Base-by-base conservation (phyloP, 2,888 invertebrate species). In the Rotaria magnacalcarata region DNA sequence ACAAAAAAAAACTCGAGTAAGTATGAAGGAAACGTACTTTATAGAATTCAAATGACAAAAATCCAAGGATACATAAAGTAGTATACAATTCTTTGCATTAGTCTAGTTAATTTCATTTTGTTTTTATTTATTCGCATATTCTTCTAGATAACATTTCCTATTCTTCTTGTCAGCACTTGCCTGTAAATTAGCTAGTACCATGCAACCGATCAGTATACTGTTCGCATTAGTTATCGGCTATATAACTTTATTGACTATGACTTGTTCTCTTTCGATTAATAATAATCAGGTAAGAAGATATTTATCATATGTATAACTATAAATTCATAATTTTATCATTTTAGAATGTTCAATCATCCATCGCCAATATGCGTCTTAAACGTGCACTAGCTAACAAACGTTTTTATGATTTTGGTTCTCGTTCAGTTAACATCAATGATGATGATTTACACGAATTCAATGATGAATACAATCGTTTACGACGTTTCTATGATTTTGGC, bases 401-500 rank as follows among this genome's bases (percentile, higher is more conserved):
- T 19, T 67, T 67, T 34, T 67, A 67, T 34, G 67, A 67, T 67
- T 67, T 67, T 67, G 67, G 67, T 19, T 27, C 67, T 67, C 67
- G 67, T 6, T 67, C 67, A 34, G 7, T 67, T 67, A 11, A 67
- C 21, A 21, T 6, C 21, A 54, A 54, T 67, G 11, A 67, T 41
- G 67, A 67, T 67, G 67, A 67, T 34, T 27, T 67, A 34, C 34
- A 67, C 34, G 27, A 67, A 16, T 4, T 67, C 67, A 67, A 67
- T 34, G 67, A 67, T 41, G 34, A 27, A 34, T 34, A 34, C 19
- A 41, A 67, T 67, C 67, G 67, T 19, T 34, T 67, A 16, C 67
- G 67, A 67, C 67, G 67, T 67, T 67, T 67, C 67, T 67, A 67
- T 67, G 67, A 67, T 67, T 67, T 67, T 16, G 67, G 67, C 19